These are phyloP conservation scores for Entomobrya proxima DNA, from an alignment of 2,888 invertebrate species.

Conservation along the genomic window DNA sequence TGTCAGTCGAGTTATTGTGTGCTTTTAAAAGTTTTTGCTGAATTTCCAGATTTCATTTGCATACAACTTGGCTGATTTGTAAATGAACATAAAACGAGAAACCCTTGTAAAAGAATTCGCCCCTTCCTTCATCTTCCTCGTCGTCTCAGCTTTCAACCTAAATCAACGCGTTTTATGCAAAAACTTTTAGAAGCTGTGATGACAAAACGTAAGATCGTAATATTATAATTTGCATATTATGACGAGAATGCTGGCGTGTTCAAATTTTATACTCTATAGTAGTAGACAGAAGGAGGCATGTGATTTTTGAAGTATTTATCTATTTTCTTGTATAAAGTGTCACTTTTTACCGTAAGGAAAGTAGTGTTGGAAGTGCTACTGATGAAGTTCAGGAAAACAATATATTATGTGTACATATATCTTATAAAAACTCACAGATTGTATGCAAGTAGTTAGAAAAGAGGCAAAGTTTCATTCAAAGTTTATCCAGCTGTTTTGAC, in stretches of 20 bases:
- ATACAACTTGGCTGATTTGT: conserved; percentile 60
- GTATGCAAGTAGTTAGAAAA: background rate
- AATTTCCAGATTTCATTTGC: conserved; percentile 55
- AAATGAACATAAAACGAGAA: conserved; percentile 42
- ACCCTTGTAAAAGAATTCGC: conserved; percentile 23
- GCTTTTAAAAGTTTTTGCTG: conserved; percentile 38
- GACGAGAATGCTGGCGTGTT: background rate
- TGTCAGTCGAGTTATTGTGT: conserved; percentile 31
- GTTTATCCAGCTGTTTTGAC: background rate
- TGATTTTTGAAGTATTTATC: too few species aligned
- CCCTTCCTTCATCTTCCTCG: background rate
- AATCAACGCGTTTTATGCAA: conserved; percentile 5
- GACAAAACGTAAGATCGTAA: conserved; percentile 28
- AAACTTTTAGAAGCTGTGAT: conserved; percentile 30
- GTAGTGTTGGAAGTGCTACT: too few species aligned
- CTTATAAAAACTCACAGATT: background rate
- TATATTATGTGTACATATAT: too few species aligned
- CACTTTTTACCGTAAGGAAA: too few species aligned
- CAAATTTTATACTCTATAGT: too few species aligned
- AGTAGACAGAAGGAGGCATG: too few species aligned
- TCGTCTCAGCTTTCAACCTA: conserved; percentile 7
- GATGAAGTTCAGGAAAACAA: too few species aligned
- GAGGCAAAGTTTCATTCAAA: background rate
- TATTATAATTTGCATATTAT: conserved; percentile 40
- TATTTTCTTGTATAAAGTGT: too few species aligned